Percentiles rank a stretch among this genome's conserved stretches.
Evolutionary conservation across 1,140 invertebrate genomes (phyloP).

Genomic region (Steinernema feltiae): DNA sequence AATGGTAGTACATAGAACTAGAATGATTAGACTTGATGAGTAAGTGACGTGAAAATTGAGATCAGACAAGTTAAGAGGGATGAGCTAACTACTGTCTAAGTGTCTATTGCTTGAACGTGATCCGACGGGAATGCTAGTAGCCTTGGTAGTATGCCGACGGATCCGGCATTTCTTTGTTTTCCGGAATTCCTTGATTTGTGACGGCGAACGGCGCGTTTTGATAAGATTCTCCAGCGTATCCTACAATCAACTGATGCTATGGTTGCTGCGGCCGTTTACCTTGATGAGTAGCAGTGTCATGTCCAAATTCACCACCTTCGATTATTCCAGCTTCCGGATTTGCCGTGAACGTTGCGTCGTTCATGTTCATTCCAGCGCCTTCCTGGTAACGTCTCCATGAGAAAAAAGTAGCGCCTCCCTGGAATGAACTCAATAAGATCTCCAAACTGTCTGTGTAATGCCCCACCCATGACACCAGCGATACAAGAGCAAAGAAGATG

Average conservation of each 20-base stretch:
- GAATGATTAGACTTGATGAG: background rate
- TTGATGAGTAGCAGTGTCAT: background rate
- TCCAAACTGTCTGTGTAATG: background rate
- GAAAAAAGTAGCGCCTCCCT: background rate
- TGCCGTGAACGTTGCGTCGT: background rate
- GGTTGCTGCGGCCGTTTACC: background rate
- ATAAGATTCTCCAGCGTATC: background rate
- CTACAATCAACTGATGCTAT: background rate
- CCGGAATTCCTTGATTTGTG: background rate
- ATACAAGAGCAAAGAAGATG: background rate
- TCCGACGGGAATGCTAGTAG: too few species aligned
- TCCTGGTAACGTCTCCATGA: background rate
- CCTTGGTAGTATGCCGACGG: background rate
- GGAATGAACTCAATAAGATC: background rate
- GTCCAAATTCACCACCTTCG: background rate
- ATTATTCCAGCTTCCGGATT: background rate
- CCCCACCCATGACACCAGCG: background rate
- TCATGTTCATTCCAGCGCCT: background rate
- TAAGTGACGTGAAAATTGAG: conserved; percentile 1
- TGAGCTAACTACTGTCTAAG: background rate
- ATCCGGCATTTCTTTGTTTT: conserved; percentile 1
- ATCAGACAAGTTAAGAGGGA: background rate
- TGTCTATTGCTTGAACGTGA: background rate
- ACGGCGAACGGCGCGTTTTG: background rate
- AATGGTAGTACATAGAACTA: background rate